Conservation (phyloP, 2,888 invertebrate genomes). For the Crossocerus cetratus region DNA sequence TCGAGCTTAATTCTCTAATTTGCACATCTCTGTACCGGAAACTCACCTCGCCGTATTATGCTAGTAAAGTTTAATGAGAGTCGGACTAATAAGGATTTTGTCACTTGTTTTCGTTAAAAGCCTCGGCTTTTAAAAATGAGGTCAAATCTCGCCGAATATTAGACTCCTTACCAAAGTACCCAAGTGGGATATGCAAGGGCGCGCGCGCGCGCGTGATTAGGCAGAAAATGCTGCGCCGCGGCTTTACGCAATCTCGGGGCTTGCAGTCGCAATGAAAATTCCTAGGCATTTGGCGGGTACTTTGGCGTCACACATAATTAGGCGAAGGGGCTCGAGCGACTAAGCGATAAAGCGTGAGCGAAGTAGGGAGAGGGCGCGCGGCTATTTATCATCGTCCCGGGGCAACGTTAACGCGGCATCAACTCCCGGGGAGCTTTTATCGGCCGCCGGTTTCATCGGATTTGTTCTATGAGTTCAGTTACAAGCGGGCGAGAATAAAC, state of each 20-base stretch:
- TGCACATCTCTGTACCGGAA: too few relatives aligned
- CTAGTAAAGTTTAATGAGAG: conserved; percentile 41
- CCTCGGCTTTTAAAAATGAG: background rate
- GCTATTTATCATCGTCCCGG: conserved; percentile 28
- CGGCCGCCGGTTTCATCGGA: conserved; percentile 20
- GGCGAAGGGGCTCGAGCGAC: background rate
- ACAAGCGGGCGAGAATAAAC: background rate
- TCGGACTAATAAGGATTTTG: conserved; percentile 32
- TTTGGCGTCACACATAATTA: too few relatives aligned
- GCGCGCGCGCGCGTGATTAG: too few relatives aligned
- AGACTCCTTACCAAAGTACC: background rate
- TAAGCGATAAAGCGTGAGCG: background rate
- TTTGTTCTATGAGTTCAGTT: conserved; percentile 17
- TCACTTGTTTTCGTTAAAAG: conserved; percentile 32
- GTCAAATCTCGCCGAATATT: background rate
- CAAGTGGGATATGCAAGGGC: background rate
- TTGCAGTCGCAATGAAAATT: background rate
- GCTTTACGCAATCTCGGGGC: background rate
- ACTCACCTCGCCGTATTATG: background rate
- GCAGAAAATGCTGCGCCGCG: too few relatives aligned
- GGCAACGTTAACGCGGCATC: conserved; percentile 14
- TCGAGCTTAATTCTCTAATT: too few relatives aligned
- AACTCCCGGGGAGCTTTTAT: conserved; percentile 28
- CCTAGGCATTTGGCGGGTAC: background rate
- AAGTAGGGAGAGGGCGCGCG: background rate